Evolutionary conservation across 30 jellyfish, hydroid and myxozoan genomes (phyloP).

Genomic region (Hydractinia echinata): DNA sequence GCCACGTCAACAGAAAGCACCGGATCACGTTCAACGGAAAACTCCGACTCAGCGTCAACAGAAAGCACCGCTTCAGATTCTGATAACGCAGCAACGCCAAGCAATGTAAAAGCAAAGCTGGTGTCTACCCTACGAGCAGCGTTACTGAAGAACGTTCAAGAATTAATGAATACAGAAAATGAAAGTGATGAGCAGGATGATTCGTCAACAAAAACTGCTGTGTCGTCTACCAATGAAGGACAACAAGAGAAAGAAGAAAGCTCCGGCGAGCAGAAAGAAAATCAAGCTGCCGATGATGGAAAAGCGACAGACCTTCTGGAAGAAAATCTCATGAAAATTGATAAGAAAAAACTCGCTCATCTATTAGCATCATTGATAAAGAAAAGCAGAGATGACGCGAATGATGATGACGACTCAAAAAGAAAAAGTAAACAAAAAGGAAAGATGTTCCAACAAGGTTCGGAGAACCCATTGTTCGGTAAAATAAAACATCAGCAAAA

Average conservation of each 20-base stretch:
- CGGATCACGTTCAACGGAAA: not conserved
- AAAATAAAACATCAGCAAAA: too few species aligned
- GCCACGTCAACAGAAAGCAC: not conserved
- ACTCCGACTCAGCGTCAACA: not conserved
- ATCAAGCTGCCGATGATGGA: slow-evolving; percentile 18
- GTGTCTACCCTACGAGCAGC: slow-evolving; percentile 12
- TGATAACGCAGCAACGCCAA: slow-evolving; percentile 11
- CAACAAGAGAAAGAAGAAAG: slow-evolving; percentile 9
- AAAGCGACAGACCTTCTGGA: slow-evolving; percentile 31
- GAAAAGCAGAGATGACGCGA: not conserved
- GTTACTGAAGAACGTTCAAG: slow-evolving; percentile 5
- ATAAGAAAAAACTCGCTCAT: slow-evolving; percentile 36
- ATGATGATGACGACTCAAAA: slow-evolving; percentile 1
- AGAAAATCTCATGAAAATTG: slow-evolving; percentile 39
- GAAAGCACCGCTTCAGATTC: not conserved
- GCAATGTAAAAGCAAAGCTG: slow-evolving; percentile 21
- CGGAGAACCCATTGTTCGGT: too few species aligned
- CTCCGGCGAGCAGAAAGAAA: slow-evolving; percentile 29
- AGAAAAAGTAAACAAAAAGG: not conserved
- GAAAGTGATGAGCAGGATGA: not conserved
- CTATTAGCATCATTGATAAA: slow-evolving; percentile 4
- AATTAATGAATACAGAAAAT: slow-evolving; percentile 5
- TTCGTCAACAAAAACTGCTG: slow-evolving; percentile 1
- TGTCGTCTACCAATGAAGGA: not conserved
- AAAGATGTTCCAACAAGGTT: not conserved